Evolutionary conservation across 2,797 vertebrate genomes (phyloP).

Genomic region (Geotrypetes seraphini): DNA sequence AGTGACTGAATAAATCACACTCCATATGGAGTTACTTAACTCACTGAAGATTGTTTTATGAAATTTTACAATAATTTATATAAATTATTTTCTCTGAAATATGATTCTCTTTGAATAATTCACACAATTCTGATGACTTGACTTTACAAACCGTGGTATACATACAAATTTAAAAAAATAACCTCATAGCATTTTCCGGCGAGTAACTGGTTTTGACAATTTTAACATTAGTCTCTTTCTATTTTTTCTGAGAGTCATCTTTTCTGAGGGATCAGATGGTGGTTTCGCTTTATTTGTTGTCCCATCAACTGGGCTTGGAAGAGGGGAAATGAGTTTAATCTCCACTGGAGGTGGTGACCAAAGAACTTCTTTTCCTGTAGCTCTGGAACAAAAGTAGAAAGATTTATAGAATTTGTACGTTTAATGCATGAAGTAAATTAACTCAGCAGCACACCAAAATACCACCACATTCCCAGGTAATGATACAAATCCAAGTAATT

Average conservation of each 20-base stretch:
- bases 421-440: too few relatives aligned
- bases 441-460: too few relatives aligned
- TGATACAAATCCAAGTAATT: too few relatives aligned
- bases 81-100: constrained; percentile 71
- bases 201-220: constrained; percentile 79
- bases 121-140: constrained; percentile 42
- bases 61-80: constrained; percentile 78
- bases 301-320: constrained; percentile 57
- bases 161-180: constrained; percentile 43
- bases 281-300: constrained; percentile 40
- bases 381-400: constrained; percentile 39
- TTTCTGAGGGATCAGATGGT: constrained; percentile 31
- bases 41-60: constrained; percentile 54
- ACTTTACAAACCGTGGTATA: constrained; percentile 51
- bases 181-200: constrained; percentile 78
- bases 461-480: too few relatives aligned
- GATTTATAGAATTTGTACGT: too few relatives aligned
- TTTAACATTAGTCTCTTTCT: constrained; percentile 66
- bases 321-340: constrained; percentile 76
- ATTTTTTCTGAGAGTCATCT: constrained; percentile 52
- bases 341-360: constrained; percentile 62
- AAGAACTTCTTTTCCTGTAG: constrained; percentile 33
- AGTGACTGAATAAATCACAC: constrained; percentile 51
- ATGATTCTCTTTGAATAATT: constrained; percentile 40
- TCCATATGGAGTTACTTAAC: constrained; percentile 51